These are phyloP conservation scores for Germaria angustata DNA, from an alignment of 2,888 invertebrate genomes.

Conservation along the genomic window DNA sequence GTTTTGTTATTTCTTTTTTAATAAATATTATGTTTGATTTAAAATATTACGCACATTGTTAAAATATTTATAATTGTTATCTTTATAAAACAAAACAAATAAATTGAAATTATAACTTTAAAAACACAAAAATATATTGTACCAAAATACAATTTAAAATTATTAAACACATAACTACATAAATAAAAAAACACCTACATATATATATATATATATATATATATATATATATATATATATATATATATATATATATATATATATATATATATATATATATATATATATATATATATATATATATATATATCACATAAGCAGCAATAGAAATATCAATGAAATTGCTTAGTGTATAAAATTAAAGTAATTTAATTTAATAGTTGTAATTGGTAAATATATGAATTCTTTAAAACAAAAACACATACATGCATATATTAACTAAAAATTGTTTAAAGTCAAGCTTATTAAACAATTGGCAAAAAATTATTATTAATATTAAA, in stretches of 20 bases:
- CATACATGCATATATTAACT: slow-evolving; percentile 24
- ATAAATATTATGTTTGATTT: slow-evolving; percentile 61
- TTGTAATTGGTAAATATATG: slow-evolving; percentile 30
- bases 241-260: too few species aligned
- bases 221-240: too few species aligned
- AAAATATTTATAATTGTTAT: slow-evolving; percentile 68
- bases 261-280: too few species aligned
- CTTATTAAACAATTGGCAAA: slow-evolving; percentile 48
- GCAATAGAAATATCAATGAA: slow-evolving; percentile 30
- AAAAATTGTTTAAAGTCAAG: slow-evolving; percentile 66
- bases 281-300: too few species aligned
- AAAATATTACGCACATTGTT: slow-evolving; percentile 69
- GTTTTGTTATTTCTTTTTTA: slow-evolving; percentile 57
- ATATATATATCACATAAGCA: too few species aligned
- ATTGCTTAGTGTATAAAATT: slow-evolving; percentile 26
- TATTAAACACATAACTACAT: slow-evolving; percentile 20
- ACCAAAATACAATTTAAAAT: slow-evolving; percentile 73
- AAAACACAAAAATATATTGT: slow-evolving; percentile 68
- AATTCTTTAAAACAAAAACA: slow-evolving; percentile 26
- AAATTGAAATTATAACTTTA: slow-evolving; percentile 47
- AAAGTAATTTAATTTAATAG: slow-evolving; percentile 37
- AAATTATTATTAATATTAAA: slow-evolving; percentile 30
- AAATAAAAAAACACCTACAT: slow-evolving; percentile 16
- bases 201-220: too few species aligned
- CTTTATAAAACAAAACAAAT: slow-evolving; percentile 47